phyloP scores from a whole-genome alignment of 2,888 invertebrate genomes.

The Andrena flavipes region DNA sequence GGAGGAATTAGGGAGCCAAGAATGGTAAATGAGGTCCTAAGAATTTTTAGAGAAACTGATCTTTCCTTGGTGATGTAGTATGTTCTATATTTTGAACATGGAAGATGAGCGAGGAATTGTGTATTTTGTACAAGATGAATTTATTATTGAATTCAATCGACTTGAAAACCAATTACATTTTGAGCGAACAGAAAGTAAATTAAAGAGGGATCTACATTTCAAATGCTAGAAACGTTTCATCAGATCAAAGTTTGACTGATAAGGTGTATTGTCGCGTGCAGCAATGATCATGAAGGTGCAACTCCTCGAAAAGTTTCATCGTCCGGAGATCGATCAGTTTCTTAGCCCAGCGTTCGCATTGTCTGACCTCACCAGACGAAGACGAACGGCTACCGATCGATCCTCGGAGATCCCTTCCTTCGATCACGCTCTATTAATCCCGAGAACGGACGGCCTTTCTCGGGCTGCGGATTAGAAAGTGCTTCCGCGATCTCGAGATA shows the following conservation, averaged over 20 bases:
- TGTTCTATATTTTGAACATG: no score
- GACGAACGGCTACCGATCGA: slow-evolving; percentile 61
- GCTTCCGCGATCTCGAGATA: slow-evolving; percentile 74
- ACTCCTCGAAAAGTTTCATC: not conserved
- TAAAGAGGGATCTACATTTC: no score
- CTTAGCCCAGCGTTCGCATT: slow-evolving; percentile 51
- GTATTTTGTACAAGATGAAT: no score
- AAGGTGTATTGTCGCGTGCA: slow-evolving; percentile 10
- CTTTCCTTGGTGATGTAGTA: no score
- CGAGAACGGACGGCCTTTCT: slow-evolving; percentile 62
- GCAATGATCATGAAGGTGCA: slow-evolving; percentile 9
- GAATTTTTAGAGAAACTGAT: no score
- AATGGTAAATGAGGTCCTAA: no score
- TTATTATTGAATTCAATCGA: no score
- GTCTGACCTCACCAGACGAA: slow-evolving; percentile 48
- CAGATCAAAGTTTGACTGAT: not conserved
- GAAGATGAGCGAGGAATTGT: no score
- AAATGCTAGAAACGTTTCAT: not conserved
- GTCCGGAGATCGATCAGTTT: slow-evolving; percentile 34
- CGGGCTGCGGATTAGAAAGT: slow-evolving; percentile 68
- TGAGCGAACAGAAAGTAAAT: no score
- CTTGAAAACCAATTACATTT: no score
- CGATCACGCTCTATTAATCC: slow-evolving; percentile 71
- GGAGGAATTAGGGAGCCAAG: no score
- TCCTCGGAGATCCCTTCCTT: slow-evolving; percentile 60